Evolutionary conservation across 2,888 invertebrate genomes (phyloP).

Genomic region (Cancer borealis): DNA sequence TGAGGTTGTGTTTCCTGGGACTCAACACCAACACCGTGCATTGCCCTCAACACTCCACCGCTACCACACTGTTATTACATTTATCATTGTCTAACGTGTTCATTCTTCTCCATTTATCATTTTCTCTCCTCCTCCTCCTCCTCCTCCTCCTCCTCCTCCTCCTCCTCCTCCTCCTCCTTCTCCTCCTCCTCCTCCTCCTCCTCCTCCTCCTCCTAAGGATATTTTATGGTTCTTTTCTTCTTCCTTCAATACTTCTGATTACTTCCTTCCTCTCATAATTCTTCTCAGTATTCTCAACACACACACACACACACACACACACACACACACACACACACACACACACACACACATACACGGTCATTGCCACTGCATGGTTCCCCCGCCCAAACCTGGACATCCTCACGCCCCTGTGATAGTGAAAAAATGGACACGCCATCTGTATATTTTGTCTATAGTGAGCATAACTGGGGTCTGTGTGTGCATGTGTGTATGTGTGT

Average conservation of each 20-base stretch:
- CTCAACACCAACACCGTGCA: neutral
- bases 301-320: conserved; percentile 30
- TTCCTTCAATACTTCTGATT: neutral
- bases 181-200: neutral
- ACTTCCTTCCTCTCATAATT: neutral
- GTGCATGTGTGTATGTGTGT: neutral
- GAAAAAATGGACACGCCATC: neutral
- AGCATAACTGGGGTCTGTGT: neutral
- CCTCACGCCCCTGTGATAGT: neutral
- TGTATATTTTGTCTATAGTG: conserved; percentile 13
- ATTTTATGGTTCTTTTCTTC: neutral
- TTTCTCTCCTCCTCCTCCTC: too few relatives aligned
- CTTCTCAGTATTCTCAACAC: neutral
- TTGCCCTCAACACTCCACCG: neutral
- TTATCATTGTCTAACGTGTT: too few relatives aligned
- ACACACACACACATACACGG: conserved; percentile 19
- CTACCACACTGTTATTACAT: too few relatives aligned
- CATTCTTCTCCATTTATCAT: too few relatives aligned
- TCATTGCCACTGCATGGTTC: neutral
- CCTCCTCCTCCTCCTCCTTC: neutral
- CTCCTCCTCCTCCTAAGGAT: neutral
- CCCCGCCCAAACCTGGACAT: neutral
- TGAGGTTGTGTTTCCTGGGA: neutral
- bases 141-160: neutral
- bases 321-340: conserved; percentile 42